phyloP scores from a whole-genome alignment of 2,113 vertebrate genomes.

The Catharus bicknelli region DNA sequence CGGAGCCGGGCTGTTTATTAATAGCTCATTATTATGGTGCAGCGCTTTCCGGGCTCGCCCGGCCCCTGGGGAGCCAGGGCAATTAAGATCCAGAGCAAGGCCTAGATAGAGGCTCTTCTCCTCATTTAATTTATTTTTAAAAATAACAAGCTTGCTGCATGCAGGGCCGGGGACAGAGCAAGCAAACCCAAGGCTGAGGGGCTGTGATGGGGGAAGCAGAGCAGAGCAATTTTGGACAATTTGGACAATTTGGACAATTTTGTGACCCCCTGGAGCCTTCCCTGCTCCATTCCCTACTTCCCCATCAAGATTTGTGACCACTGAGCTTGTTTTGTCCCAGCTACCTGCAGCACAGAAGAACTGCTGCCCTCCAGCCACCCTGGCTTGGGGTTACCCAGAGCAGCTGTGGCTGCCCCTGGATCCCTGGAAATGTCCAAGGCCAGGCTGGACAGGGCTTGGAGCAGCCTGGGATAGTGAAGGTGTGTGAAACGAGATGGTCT shows the following conservation, averaged over 20 bases:
- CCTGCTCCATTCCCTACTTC: neutral
- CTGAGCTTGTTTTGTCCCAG: accelerated
- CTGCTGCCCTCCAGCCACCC: neutral
- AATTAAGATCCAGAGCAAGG: slow-evolving; percentile 31
- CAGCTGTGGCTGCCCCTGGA: neutral
- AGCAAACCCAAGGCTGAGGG: neutral
- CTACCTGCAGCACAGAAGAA: neutral
- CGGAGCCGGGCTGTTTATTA: neutral
- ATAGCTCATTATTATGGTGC: slow-evolving; percentile 4
- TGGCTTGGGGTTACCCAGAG: neutral
- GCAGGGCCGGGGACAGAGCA: neutral
- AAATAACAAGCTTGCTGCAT: neutral
- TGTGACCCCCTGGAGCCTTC: neutral
- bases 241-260: neutral
- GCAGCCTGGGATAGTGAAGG: neutral
- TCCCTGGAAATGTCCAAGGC: neutral
- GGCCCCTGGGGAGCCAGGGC: neutral
- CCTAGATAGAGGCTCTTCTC: slow-evolving; percentile 4
- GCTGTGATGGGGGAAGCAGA: neutral
- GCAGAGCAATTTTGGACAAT: neutral
- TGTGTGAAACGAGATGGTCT: accelerated
- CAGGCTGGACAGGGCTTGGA: neutral
- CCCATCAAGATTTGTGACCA: neutral
- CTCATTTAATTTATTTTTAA: slow-evolving; percentile 37
- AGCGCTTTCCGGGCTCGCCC: neutral